Base-by-base conservation (phyloP, 2,113 vertebrate species). In the Myrmecophaga tridactyla region DNA sequence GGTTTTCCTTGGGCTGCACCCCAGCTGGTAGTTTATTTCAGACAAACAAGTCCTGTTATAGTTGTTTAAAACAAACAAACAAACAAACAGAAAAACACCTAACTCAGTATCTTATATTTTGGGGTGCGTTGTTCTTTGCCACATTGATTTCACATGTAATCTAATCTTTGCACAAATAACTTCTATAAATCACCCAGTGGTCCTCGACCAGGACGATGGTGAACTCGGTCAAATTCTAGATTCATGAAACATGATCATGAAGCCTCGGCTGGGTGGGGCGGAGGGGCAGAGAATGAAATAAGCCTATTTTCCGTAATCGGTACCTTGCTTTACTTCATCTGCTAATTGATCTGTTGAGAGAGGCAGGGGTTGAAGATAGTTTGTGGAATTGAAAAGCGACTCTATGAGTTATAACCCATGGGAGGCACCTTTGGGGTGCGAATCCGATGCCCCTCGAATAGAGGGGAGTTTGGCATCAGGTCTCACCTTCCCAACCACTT, bases 41-140 rank as follows among this genome's bases (percentile, higher is more conserved):
- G 90, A 48, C 27, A 29, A 96, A 96, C 96, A 83, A 43, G 3
- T 69, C 93, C 94, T 84, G 83, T 90, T 97, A 41, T 92, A 94
- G 82, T 58, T 62, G 17, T 65, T 89, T 88, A 69, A 92, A 81
- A 93, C 76, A 63, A 51, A 51, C 48, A 51, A 51, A 51, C 48
- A 51, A 51, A 48, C 46, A 51, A 94, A 39, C 34, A 51, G 9
- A 23, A 43, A 41, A 23, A 75, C 7, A 51, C 9, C 39, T 78
- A 97, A 96, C 86, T 36, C 25, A 90, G 67, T 93, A 83, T 95
- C 29, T 98, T 97, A 63, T 97, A 95, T 98, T 98, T 98, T 97
- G 96, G 98, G n/a, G 96, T 96, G 89, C 95, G 96, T 97, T 84
- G n/a, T 96, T 97, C 97, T 98, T 98, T 96, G 87, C 94, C 70